These are phyloP conservation scores for Alces alces DNA, from an alignment of 2,113 vertebrate genomes.

Conservation along the genomic window DNA sequence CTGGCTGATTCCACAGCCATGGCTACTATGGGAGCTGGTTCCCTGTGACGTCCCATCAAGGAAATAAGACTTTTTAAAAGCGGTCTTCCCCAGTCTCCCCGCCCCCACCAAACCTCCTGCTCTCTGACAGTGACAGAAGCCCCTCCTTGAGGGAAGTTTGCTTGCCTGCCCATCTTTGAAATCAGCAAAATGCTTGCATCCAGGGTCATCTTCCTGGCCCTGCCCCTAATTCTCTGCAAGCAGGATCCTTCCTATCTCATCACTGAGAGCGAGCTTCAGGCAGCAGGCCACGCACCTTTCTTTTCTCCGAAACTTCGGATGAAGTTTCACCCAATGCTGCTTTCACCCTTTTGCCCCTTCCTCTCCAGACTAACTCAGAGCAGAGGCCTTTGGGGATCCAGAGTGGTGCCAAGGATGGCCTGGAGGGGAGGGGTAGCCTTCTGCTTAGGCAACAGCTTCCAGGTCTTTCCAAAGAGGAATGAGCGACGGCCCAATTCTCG, in stretches of 20 bases:
- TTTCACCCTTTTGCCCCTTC: neutral
- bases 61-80: neutral
- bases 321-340: neutral
- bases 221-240: neutral
- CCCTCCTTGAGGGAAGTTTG: neutral
- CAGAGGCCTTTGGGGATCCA: neutral
- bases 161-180: neutral
- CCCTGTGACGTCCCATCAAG: neutral
- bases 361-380: neutral
- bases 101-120: neutral
- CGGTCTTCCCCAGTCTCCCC: neutral
- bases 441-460: neutral
- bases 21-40: neutral
- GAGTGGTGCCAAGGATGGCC: neutral
- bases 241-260: neutral
- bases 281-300: neutral
- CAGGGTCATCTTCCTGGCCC: neutral
- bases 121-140: neutral
- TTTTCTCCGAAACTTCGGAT: neutral
- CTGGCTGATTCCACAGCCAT: neutral
- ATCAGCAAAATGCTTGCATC: neutral
- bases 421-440: neutral
- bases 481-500: neutral
- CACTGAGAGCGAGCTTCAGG: no score
- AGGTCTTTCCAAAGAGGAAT: neutral